These are phyloP conservation scores for Diplosoma virens DNA, from an alignment of 23 tunicate genomes.

Conservation along the genomic window DNA sequence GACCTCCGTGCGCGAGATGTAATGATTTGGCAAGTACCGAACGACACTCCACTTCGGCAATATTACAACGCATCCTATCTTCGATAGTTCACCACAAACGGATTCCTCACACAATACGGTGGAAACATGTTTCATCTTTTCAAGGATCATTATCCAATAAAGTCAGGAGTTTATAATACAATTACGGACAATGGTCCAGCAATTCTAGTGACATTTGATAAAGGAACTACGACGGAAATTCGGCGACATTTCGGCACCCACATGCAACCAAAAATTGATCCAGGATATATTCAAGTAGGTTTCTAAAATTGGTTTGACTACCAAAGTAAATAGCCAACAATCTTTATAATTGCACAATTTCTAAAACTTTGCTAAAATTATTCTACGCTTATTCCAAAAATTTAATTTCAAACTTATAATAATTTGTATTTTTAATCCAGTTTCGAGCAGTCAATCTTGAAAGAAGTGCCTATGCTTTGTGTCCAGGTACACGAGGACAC, in stretches of 20 bases:
- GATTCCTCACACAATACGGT: conserved; percentile 28
- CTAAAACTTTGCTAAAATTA: too few relatives aligned
- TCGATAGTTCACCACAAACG: conserved; percentile 36
- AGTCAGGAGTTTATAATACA: conserved; percentile 6
- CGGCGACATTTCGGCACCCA: conserved; percentile 23
- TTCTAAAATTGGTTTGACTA: too few relatives aligned
- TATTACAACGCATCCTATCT: conserved; percentile 29
- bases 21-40: conserved; percentile 95
- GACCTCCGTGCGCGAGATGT: conserved; percentile 57
- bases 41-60: conserved; percentile 43
- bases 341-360: too few relatives aligned
- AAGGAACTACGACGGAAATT: conserved; percentile 22
- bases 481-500: too few relatives aligned
- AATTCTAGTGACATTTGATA: conserved; percentile 38
- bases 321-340: too few relatives aligned
- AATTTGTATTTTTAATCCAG: too few relatives aligned
- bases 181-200: conserved; percentile 50
- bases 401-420: too few relatives aligned
- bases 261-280: neutral
- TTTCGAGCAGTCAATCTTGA: too few relatives aligned
- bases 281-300: conserved; percentile 66
- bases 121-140: conserved; percentile 42
- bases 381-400: too few relatives aligned
- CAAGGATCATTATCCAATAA: conserved; percentile 39
- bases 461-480: too few relatives aligned